Conservation (phyloP, 2,113 vertebrate species). For the Nannospalax galili region DNA sequence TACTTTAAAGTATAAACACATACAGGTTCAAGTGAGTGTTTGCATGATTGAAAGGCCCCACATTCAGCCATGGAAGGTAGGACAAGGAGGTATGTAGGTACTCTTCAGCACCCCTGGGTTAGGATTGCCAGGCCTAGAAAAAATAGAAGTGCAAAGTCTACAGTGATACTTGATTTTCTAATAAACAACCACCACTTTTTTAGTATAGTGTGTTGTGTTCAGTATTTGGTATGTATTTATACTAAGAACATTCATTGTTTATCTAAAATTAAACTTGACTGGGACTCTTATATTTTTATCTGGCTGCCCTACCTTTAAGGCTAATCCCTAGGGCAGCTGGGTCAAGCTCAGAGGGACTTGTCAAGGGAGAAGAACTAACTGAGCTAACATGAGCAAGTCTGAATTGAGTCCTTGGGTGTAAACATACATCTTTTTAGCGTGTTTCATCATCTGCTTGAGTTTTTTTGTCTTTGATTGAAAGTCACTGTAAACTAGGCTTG, state of each 20-base stretch:
- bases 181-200: background rate
- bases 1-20: background rate
- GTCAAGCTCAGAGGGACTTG: background rate
- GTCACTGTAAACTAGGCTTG: slow-evolving; percentile 65
- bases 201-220: background rate
- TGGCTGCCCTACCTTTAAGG: background rate
- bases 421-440: background rate
- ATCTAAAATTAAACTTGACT: slow-evolving; percentile 45
- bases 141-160: background rate
- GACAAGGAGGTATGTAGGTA: background rate
- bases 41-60: background rate
- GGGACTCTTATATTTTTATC: background rate
- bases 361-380: background rate
- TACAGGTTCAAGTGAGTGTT: background rate
- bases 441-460: slow-evolving; percentile 62
- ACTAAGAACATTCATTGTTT: background rate
- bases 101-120: background rate
- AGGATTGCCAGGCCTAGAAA: background rate
- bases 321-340: background rate
- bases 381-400: background rate
- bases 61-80: background rate
- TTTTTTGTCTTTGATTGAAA: slow-evolving; percentile 77
- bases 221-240: background rate
- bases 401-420: slow-evolving; percentile 26
- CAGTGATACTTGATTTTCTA: background rate